These are phyloP conservation scores for Adineta ricciae DNA, from an alignment of 2,888 invertebrate species.

Conservation along the genomic window DNA sequence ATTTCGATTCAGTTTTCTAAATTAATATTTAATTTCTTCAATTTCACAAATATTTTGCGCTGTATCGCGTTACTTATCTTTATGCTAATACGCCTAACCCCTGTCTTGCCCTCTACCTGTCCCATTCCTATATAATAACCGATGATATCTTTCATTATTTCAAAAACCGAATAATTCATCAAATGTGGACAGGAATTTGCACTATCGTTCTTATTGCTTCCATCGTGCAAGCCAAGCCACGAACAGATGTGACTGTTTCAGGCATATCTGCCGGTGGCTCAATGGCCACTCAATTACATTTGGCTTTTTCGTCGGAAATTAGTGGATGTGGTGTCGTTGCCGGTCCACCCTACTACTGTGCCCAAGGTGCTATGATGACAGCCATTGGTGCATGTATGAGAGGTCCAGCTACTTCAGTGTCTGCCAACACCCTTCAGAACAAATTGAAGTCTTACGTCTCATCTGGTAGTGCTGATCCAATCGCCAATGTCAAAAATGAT, in stretches of 20 bases:
- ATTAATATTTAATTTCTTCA: neutral
- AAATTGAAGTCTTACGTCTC: neutral
- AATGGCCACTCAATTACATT: neutral
- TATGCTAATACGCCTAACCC: neutral
- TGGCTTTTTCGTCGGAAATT: neutral
- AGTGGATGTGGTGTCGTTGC: neutral
- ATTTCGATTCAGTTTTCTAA: neutral
- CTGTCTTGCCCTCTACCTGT: neutral
- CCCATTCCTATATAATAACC: neutral
- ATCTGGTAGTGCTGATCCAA: neutral
- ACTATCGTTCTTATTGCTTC: neutral
- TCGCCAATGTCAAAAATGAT: conserved; percentile 21
- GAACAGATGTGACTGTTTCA: neutral
- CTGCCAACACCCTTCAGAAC: neutral
- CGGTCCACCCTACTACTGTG: neutral
- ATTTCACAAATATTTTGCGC: neutral
- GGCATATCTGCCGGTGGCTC: neutral
- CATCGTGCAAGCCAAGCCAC: neutral
- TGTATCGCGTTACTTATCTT: neutral
- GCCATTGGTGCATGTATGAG: neutral
- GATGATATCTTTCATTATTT: neutral
- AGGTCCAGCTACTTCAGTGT: neutral
- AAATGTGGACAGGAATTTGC: neutral
- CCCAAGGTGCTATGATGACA: conserved; percentile 18
- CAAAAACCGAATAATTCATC: neutral